Percentiles rank a stretch among this genome's conserved stretches.
These are phyloP conservation scores for Orchesellides sinensis DNA, from an alignment of 2,888 invertebrate species.

Conservation along the genomic window DNA sequence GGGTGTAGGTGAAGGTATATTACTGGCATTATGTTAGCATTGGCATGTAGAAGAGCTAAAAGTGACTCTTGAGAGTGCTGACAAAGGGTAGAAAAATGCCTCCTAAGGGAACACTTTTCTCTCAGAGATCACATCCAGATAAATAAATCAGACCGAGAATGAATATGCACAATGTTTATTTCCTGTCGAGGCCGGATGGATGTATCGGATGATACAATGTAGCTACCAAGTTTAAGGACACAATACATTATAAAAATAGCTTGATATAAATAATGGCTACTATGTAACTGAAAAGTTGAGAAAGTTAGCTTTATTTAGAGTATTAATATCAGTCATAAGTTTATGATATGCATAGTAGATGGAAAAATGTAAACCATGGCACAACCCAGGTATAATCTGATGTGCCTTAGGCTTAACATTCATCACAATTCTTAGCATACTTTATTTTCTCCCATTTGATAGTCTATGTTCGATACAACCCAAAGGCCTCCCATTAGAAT, in stretches of 20 bases:
- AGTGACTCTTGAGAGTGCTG: conserved; percentile 47
- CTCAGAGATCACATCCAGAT: conserved; percentile 65
- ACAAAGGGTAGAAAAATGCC: conserved; percentile 55
- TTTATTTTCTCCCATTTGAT: conserved; percentile 25
- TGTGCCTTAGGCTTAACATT: conserved; percentile 44
- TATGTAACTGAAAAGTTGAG: not conserved
- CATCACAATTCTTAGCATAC: conserved; percentile 29
- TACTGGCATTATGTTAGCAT: not conserved
- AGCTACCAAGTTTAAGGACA: conserved; percentile 1
- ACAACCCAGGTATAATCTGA: conserved; percentile 21
- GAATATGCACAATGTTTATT: conserved; percentile 46
- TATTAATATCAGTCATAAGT: not conserved
- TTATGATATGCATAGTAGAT: not conserved
- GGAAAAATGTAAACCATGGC: not conserved
- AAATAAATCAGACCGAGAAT: conserved; percentile 65
- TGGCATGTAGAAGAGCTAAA: not conserved
- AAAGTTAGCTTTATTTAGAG: too few relatives aligned
- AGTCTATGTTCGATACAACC: conserved; percentile 5
- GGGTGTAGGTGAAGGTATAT: not conserved
- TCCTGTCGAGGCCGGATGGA: conserved; percentile 41
- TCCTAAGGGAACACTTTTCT: conserved; percentile 68
- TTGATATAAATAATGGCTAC: not conserved
- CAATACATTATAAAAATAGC: not conserved
- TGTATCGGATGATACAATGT: not conserved
- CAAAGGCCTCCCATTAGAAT: conserved; percentile 59